Conservation (phyloP, 2,797 vertebrate species). For the Okamejei kenojei region DNA sequence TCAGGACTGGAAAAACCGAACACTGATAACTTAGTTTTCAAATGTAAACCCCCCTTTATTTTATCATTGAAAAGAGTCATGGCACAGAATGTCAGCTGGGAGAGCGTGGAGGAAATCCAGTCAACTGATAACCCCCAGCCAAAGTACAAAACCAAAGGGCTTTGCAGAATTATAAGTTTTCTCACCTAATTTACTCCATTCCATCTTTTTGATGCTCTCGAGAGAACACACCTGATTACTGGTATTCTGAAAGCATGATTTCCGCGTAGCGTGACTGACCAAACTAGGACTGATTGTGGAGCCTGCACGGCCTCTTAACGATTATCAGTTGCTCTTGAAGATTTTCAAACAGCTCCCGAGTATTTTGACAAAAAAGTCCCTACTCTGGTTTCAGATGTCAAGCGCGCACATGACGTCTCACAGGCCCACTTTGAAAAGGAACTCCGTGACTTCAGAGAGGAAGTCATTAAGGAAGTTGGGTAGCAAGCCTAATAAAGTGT, state of each 20-base stretch:
- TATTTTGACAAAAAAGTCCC: not conserved
- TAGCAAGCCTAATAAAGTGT: constrained; percentile 12
- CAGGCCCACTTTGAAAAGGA: constrained; percentile 10
- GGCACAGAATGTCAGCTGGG: not conserved
- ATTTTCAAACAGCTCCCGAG: not conserved
- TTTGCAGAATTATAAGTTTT: not conserved
- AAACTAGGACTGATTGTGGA: not conserved
- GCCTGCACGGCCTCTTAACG: constrained; percentile 17
- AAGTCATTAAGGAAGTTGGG: constrained; percentile 34
- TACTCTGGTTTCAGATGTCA: constrained; percentile 7
- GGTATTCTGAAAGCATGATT: not conserved
- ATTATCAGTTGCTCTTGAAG: not conserved
- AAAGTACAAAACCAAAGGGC: too few species aligned
- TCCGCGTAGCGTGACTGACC: not conserved
- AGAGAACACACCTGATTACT: not conserved
- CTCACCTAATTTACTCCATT: not conserved
- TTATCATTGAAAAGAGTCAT: too few species aligned
- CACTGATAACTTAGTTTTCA: not conserved
- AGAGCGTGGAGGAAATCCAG: not conserved
- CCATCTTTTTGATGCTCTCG: not conserved
- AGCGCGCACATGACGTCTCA: not conserved
- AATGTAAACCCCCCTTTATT: not conserved
- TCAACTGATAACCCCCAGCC: not conserved
- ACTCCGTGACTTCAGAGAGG: constrained; percentile 22
- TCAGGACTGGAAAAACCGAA: not conserved